Evolutionary conservation across 2,888 invertebrate species (phyloP), one percentile per base, ranked within the genome.

Genomic region (Calameuta idolon): DNA sequence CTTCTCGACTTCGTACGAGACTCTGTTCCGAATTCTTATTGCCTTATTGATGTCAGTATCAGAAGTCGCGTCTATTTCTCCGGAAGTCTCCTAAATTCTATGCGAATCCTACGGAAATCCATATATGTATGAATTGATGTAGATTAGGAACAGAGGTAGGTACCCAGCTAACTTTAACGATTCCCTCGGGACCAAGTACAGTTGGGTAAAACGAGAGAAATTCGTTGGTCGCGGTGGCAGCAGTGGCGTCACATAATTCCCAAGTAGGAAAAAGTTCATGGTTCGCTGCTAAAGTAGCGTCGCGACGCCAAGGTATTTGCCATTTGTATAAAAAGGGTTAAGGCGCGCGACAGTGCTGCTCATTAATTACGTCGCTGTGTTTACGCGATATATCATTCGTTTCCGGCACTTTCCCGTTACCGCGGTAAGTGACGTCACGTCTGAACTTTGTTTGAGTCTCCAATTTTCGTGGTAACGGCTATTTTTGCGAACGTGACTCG

Each of bases 401-500:
- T 55, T 55, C 55, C 74, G 74, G 33, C 33, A 71, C 71, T 71
- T 4, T 23, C 12, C 71, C 2, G 71, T 71, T 33, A 33, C 23
- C n/a, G 9, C 30, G 30, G 74, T 74, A 74, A 55, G 31, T 37
- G 74, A 74, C 74, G 74, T 74, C 74, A 74, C 74, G 35, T 73
- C 76, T 74, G n/a, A 76, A 76, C 76, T 76, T 76, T 71, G 35
- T 76, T 71, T 71, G 31, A 31, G 71, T 34, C 34, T 71, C 33
- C 31, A 71, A 34, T 34, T 71, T 71, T 71, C 71, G 71, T 31
- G 31, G 31, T 71, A 71, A 34, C 31, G 71, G 31, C 34, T 71
- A 71, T 71, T 71, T 71, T 71, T 34, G 31, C 71, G 33, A 31
- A 34, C 71, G 31, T 55, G 55, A 55, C 55, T 55, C 55, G 55